Evolutionary conservation across 37 sponge, comb jelly and placozoan genomes (phyloP), one percentile per base, ranked within the genome.

Genomic region (Hormiphora californensis): DNA sequence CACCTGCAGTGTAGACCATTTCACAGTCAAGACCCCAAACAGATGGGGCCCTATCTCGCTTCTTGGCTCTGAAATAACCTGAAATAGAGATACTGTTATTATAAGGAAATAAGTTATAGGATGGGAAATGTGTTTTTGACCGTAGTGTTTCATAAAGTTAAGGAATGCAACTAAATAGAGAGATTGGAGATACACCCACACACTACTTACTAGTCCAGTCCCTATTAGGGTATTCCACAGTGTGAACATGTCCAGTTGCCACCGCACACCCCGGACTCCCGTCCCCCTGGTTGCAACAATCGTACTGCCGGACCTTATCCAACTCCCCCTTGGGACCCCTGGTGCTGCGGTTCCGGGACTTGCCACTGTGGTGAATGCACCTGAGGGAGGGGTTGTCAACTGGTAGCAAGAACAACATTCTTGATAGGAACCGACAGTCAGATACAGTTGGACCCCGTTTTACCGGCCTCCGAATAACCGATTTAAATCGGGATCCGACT

Each of bases 1-100:
- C n/a, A 1, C 81, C 81, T 39, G 81, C 81, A 33, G 81, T 73
- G 81, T 73, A 73, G 43, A 43, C 40, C 81, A 73, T 73, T 28
- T 73, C 81, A 41, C 81, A 73, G 38, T 73, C 81, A 22, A 73
- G 44, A 1, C 44, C 81, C 81, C 81, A 73, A 8, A 73, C 81
- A 36, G 46, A 43, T 11, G 81, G 46, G 7, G 35, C 44, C 1
- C 27, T 7, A 7, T 73, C 81, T 17, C 46, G 43, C 28, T 36
- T 37, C 46, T 73, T 73, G n/a, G 81, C 43, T 30, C 25, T 73
- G 9, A 32, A 7, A 40, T 73, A 73, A 22, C 28, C 81, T 73
- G 23, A 30, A n/a, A 4, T 5, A 12, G 59, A 30, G 59, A 57
- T n/a, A n/a, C n/a, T n/a, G n/a, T n/a, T n/a, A n/a, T n/a, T n/a